Percentiles rank a stretch among this genome's conserved stretches.
Evolutionary conservation across 2,888 invertebrate genomes (phyloP).

Genomic region (Amorpha juglandis): DNA sequence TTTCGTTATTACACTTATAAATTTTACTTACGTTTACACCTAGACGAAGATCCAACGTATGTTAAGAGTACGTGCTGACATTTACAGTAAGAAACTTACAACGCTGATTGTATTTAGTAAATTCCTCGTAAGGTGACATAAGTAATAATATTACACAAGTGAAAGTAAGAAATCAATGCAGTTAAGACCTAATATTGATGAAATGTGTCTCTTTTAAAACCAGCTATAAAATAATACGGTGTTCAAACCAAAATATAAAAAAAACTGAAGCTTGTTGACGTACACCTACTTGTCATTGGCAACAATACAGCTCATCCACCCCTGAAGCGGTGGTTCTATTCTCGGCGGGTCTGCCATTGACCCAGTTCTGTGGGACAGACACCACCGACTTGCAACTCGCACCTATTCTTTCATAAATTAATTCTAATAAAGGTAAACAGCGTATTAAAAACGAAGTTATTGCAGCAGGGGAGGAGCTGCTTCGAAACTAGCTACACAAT

Average conservation of each 20-base stretch:
- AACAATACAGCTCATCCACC: constrained; percentile 33
- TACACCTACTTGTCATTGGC: constrained; percentile 33
- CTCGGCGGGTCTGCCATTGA: constrained; percentile 78
- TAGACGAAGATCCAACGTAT: too few relatives aligned
- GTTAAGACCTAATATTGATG: too few relatives aligned
- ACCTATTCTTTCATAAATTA: constrained; percentile 67
- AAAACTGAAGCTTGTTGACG: constrained; percentile 12
- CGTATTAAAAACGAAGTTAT: constrained; percentile 56
- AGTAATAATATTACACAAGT: too few relatives aligned
- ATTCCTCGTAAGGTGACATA: too few relatives aligned
- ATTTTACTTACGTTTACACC: not conserved
- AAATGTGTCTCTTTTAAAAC: not conserved
- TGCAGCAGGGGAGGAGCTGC: not conserved
- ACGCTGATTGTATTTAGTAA: too few relatives aligned
- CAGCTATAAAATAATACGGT: not conserved
- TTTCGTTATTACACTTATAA: too few relatives aligned
- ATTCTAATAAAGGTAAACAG: constrained; percentile 72
- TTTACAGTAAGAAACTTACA: too few relatives aligned
- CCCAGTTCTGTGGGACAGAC: constrained; percentile 69
- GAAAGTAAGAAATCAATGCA: too few relatives aligned
- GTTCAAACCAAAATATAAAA: not conserved
- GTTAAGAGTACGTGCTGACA: too few relatives aligned
- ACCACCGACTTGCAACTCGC: constrained; percentile 59
- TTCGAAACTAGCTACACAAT: not conserved
- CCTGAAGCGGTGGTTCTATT: constrained; percentile 76